Evolutionary conservation across 92 coral and sea anemone genomes (phyloP).

Genomic region (Muricea muricata): DNA sequence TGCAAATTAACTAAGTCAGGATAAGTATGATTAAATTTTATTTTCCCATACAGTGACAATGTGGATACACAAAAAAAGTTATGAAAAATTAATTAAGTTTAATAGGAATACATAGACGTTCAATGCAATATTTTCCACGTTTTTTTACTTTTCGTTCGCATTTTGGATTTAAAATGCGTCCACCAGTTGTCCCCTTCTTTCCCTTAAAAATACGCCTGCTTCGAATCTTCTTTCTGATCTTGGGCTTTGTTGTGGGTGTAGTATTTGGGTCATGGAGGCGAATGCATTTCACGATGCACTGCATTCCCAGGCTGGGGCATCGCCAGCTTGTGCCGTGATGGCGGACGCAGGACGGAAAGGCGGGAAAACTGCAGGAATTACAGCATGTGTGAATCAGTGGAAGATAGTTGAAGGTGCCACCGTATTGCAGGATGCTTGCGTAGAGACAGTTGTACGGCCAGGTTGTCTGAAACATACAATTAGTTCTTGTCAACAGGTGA

Average conservation of each 20-base stretch:
- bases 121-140: slow-evolving; percentile 18
- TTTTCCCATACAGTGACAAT: too few species aligned
- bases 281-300: slow-evolving; percentile 12
- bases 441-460: slow-evolving; percentile 28
- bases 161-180: not conserved
- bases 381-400: not conserved
- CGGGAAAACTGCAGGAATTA: not conserved
- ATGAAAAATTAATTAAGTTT: not conserved
- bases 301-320: slow-evolving; percentile 17
- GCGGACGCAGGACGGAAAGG: not conserved
- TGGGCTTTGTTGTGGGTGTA: not conserved
- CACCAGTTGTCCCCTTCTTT: not conserved
- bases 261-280: not conserved
- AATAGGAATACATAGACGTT: slow-evolving; percentile 37
- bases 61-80: too few species aligned
- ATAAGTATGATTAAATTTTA: too few species aligned
- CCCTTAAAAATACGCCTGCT: not conserved
- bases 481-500: too few species aligned
- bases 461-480: not conserved
- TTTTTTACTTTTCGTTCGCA: slow-evolving; percentile 1
- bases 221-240: not conserved
- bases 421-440: slow-evolving; percentile 20
- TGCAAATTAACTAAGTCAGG: too few species aligned
- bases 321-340: not conserved
- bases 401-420: not conserved